Evolutionary conservation across 1,140 invertebrate species (phyloP).

Genomic region (Cydia strobilella): DNA sequence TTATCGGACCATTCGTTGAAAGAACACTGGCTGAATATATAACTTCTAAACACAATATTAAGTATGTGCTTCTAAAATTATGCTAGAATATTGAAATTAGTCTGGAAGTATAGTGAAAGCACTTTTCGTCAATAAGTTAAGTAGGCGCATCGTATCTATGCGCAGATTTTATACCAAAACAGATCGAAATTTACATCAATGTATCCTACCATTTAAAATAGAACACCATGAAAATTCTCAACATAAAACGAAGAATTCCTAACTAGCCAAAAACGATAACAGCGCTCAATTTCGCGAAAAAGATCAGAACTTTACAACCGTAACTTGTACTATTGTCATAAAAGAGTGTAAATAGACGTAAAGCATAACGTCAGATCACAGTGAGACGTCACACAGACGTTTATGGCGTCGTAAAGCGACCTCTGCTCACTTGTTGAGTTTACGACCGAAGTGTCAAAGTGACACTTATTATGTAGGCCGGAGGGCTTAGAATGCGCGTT

Average conservation of each 20-base stretch:
- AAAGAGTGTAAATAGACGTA: constrained; percentile 29
- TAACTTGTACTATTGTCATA: constrained; percentile 25
- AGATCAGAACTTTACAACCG: neutral
- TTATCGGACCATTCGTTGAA: too few species aligned
- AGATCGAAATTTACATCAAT: too few species aligned
- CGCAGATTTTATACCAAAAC: too few species aligned
- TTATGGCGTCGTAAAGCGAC: constrained; percentile 72
- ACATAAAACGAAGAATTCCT: neutral
- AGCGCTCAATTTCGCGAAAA: neutral
- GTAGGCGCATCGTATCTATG: too few species aligned
- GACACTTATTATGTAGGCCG: constrained; percentile 19
- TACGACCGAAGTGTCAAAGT: constrained; percentile 41
- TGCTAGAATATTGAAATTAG: too few species aligned
- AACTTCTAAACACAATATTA: too few species aligned
- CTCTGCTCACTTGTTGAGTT: constrained; percentile 75
- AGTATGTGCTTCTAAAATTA: too few species aligned
- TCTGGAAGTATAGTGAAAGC: too few species aligned
- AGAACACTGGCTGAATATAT: too few species aligned
- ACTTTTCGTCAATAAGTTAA: too few species aligned
- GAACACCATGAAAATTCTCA: neutral
- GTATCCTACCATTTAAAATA: too few species aligned
- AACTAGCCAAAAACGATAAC: neutral
- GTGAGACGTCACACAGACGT: constrained; percentile 73
- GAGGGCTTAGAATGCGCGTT: constrained; percentile 17
- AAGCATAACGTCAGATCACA: constrained; percentile 36